A percentile compares a stretch with the other conserved stretches of the same genome.
Evolutionary conservation across 2,888 invertebrate genomes (phyloP).

Genomic region (Lagria hirta): DNA sequence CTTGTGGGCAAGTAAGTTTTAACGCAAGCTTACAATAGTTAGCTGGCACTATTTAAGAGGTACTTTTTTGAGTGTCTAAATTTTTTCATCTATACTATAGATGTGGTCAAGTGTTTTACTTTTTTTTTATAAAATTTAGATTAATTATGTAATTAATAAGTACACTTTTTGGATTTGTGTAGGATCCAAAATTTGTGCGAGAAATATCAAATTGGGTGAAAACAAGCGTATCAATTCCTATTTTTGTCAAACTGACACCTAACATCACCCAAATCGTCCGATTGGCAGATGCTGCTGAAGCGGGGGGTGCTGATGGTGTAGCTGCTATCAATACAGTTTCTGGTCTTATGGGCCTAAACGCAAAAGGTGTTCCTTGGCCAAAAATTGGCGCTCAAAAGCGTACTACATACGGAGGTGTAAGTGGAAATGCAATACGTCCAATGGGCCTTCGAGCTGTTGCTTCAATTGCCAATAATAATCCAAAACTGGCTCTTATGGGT

Average conservation of each 20-base stretch:
- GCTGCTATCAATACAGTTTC: slow-evolving; percentile 98
- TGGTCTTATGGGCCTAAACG: slow-evolving; percentile 85
- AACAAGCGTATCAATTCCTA: slow-evolving; percentile 83
- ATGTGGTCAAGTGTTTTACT: slow-evolving; percentile 4
- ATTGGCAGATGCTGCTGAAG: slow-evolving; percentile 87
- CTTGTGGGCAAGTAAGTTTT: slow-evolving; percentile 90
- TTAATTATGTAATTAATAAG: slow-evolving; percentile 8
- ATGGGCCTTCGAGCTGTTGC: slow-evolving; percentile 91
- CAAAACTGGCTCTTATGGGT: slow-evolving; percentile 90
- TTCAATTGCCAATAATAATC: slow-evolving; percentile 78
- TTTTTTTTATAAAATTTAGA: no score
- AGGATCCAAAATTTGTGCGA: slow-evolving; percentile 84
- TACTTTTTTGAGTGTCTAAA: neutral
- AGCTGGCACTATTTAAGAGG: neutral
- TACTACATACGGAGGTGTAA: slow-evolving; percentile 92
- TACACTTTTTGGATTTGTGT: slow-evolving; percentile 33
- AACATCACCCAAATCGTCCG: slow-evolving; percentile 92
- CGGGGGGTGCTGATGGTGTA: slow-evolving; percentile 91
- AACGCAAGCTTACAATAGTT: no score
- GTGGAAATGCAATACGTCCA: slow-evolving; percentile 92
- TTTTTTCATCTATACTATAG: no score
- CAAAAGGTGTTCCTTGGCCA: slow-evolving; percentile 90
- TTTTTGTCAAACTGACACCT: slow-evolving; percentile 96
- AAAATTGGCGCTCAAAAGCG: slow-evolving; percentile 76
- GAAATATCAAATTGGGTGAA: slow-evolving; percentile 92